Conservation (phyloP, 2,113 vertebrate genomes). For the Lampris incognitus region DNA sequence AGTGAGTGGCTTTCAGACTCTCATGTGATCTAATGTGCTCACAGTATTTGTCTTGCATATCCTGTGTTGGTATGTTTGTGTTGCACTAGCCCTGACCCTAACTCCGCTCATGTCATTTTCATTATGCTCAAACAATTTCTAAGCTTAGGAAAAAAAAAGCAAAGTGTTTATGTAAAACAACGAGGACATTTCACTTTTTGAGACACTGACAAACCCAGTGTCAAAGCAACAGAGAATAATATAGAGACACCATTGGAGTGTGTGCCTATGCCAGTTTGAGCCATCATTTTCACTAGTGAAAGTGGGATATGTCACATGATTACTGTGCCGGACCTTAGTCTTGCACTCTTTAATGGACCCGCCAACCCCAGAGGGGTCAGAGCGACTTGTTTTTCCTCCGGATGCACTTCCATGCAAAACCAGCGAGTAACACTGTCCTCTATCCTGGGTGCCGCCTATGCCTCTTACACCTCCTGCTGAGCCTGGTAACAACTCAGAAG, state of each 20-base stretch:
- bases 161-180: no score
- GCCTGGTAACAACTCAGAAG: constrained; percentile 75
- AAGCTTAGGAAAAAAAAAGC: not conserved
- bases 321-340: constrained; percentile 61
- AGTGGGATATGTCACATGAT: constrained; percentile 69
- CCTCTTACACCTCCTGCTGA: constrained; percentile 81
- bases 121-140: not conserved
- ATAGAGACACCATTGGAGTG: not conserved
- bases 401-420: constrained; percentile 70
- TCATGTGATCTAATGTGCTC: not conserved
- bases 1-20: not conserved
- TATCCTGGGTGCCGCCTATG: constrained; percentile 74
- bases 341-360: constrained; percentile 63
- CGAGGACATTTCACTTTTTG: not conserved
- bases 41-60: not conserved
- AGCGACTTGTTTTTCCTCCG: constrained; percentile 59
- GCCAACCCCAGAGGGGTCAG: constrained; percentile 47
- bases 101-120: not conserved
- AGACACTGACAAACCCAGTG: not conserved
- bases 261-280: constrained; percentile 27
- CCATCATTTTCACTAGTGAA: constrained; percentile 45
- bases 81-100: not conserved
- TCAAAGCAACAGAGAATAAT: not conserved
- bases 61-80: not conserved
- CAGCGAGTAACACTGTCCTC: constrained; percentile 64